These are phyloP conservation scores for Vespertilio murinus DNA, from an alignment of 2,797 vertebrate genomes.

Conservation along the genomic window DNA sequence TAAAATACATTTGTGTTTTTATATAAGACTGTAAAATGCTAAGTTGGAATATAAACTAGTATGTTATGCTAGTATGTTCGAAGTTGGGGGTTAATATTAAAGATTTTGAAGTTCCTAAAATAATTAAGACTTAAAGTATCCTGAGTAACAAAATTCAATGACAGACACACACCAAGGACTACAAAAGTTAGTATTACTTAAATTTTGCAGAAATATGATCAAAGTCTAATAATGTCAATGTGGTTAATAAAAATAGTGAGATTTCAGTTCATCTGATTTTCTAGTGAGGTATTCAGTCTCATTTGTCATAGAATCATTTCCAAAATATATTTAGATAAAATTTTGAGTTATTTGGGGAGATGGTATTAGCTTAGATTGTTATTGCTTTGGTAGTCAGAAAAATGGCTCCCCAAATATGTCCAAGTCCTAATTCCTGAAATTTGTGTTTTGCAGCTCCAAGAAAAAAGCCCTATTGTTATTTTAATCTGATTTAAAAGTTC, in stretches of 20 bases:
- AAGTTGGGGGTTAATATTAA: neutral
- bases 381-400: neutral
- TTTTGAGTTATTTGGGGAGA: neutral
- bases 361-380: neutral
- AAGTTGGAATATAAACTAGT: neutral
- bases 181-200: neutral
- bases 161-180: neutral
- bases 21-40: neutral
- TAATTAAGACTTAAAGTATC: neutral
- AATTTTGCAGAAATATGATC: neutral
- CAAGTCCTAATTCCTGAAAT: neutral
- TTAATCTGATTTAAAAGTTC: neutral
- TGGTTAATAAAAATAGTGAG: slow-evolving; percentile 4
- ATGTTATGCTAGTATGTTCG: neutral
- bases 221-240: neutral
- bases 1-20: neutral
- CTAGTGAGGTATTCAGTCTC: neutral
- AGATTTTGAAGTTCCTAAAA: neutral
- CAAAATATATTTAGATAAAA: neutral
- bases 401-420: neutral
- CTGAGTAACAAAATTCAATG: neutral
- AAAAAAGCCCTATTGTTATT: neutral
- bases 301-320: neutral
- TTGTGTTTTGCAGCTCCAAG: neutral
- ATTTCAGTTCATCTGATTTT: neutral